Evolutionary conservation across 2,888 invertebrate genomes (phyloP).

Genomic region (Brenthis ino): DNA sequence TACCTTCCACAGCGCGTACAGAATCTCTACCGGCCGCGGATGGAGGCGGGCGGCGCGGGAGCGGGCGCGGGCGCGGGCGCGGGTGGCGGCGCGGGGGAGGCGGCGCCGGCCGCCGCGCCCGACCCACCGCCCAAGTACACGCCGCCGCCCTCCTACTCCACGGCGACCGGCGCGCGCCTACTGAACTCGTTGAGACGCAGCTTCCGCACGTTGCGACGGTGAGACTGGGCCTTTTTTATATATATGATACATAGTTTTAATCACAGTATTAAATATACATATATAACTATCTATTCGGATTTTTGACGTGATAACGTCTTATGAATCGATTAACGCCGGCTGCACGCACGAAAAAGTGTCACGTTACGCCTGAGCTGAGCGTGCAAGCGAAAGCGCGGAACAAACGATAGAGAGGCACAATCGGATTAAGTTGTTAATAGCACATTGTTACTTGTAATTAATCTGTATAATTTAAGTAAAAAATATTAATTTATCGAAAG

Average conservation of each 20-base stretch:
- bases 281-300: too few relatives aligned
- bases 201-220: slow-evolving; percentile 85
- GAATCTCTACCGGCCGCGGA: slow-evolving; percentile 89
- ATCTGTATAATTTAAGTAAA: too few relatives aligned
- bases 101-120: slow-evolving; percentile 41
- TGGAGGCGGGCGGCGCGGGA: slow-evolving; percentile 59
- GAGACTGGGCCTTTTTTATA: slow-evolving; percentile 10
- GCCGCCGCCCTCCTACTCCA: slow-evolving; percentile 95
- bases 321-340: too few relatives aligned
- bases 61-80: slow-evolving; percentile 42
- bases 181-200: slow-evolving; percentile 90
- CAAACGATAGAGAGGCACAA: too few relatives aligned
- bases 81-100: slow-evolving; percentile 34
- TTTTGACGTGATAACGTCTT: too few relatives aligned
- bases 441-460: too few relatives aligned
- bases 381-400: too few relatives aligned
- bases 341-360: too few relatives aligned
- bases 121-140: slow-evolving; percentile 97
- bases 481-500: too few relatives aligned
- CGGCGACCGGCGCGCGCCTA: slow-evolving; percentile 93
- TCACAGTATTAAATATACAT: not conserved
- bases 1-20: slow-evolving; percentile 86
- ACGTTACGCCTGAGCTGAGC: too few relatives aligned
- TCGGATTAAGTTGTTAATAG: too few relatives aligned
- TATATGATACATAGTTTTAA: not conserved